Evolutionary conservation across 2,797 vertebrate species (phyloP).

Genomic region (Ctenopoma multispine): DNA sequence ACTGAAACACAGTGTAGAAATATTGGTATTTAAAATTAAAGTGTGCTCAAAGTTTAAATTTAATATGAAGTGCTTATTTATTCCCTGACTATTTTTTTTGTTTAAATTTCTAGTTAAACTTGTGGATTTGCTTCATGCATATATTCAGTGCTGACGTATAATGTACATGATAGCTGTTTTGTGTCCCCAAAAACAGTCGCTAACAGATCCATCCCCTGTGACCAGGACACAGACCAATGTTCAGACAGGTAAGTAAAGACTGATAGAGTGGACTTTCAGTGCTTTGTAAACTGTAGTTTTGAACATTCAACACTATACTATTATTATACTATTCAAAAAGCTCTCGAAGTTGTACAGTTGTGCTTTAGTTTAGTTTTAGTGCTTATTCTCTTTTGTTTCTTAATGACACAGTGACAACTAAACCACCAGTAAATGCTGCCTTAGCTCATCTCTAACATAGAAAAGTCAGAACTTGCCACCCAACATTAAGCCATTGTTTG

Average conservation of each 20-base stretch:
- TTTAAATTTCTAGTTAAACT: background rate
- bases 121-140: background rate
- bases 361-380: background rate
- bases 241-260: constrained; percentile 56
- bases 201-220: background rate
- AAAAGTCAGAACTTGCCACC: background rate
- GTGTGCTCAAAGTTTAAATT: background rate
- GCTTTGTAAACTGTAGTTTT: too few species aligned
- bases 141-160: constrained; percentile 7
- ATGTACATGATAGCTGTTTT: constrained; percentile 15
- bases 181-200: constrained; percentile 45
- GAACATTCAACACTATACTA: too few species aligned
- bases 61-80: background rate
- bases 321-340: too few species aligned
- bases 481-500: constrained; percentile 16
- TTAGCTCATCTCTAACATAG: background rate
- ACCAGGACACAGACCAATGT: constrained; percentile 12
- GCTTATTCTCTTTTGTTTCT: too few species aligned
- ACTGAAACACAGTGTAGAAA: background rate
- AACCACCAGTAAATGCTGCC: background rate
- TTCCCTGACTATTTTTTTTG: background rate
- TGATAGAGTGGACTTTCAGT: background rate
- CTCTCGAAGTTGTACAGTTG: too few species aligned
- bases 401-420: background rate
- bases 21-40: background rate